phyloP scores from a whole-genome alignment of 2,797 vertebrate genomes.

The Hippoglossus hippoglossus region DNA sequence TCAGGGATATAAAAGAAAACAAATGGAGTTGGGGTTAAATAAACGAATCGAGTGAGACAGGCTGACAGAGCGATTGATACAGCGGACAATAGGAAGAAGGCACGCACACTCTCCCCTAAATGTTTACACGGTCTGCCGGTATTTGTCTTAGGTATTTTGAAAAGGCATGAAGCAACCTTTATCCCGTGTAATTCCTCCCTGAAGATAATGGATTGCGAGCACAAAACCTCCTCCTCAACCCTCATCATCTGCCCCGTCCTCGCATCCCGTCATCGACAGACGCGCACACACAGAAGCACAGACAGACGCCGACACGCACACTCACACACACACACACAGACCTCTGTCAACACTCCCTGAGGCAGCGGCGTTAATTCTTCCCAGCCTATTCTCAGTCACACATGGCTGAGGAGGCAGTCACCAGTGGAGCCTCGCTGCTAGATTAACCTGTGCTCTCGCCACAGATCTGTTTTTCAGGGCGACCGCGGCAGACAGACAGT shows the following conservation, averaged over 20 bases:
- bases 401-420: constrained; percentile 66
- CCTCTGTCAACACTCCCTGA: constrained; percentile 74
- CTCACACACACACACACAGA: constrained; percentile 43
- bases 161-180: constrained; percentile 79
- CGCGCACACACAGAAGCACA: background rate
- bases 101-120: constrained; percentile 41
- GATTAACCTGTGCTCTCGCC: constrained; percentile 82
- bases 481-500: constrained; percentile 55
- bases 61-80: constrained; percentile 63
- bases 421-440: constrained; percentile 73
- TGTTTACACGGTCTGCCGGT: constrained; percentile 76
- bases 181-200: constrained; percentile 61
- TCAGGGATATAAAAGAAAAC: constrained; percentile 15
- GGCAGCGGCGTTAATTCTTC: constrained; percentile 76
- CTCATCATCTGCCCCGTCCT: constrained; percentile 56
- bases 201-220: constrained; percentile 80
- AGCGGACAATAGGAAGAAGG: constrained; percentile 56
- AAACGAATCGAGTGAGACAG: constrained; percentile 36
- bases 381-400: constrained; percentile 81
- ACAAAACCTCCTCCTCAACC: constrained; percentile 67
- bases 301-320: constrained; percentile 5
- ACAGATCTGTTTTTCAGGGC: constrained; percentile 79
- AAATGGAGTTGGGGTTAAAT: constrained; percentile 27
- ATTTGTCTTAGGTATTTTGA: constrained; percentile 76
- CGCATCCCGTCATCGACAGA: constrained; percentile 54